Evolutionary conservation across 2,797 vertebrate genomes (phyloP).

Genomic region (Macrochelys suwanniensis): DNA sequence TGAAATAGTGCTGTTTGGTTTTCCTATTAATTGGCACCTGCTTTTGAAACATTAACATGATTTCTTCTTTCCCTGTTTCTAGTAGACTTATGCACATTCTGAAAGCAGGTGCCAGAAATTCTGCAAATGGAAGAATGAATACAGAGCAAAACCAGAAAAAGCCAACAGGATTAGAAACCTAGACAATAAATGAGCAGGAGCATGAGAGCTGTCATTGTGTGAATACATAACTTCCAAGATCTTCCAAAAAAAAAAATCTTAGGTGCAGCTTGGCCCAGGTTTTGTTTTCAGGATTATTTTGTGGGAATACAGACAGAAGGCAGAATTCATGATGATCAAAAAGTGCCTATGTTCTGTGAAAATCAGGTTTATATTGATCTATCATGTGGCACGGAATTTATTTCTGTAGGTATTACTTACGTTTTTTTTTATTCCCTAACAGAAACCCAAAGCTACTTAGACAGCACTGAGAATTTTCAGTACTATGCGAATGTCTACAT

Average conservation of each 20-base stretch:
- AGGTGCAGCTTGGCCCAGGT: neutral
- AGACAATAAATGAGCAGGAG: neutral
- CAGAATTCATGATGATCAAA: neutral
- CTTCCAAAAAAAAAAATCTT: neutral
- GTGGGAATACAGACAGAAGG: neutral
- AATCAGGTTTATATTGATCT: neutral
- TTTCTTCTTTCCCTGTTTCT: neutral
- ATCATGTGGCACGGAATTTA: neutral
- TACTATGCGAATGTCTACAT: neutral
- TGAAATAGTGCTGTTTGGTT: neutral
- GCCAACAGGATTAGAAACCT: neutral
- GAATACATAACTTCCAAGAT: no score
- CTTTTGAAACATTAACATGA: no score
- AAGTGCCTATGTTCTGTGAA: neutral
- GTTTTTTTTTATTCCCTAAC: neutral
- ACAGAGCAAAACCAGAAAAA: neutral
- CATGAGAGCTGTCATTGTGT: no score
- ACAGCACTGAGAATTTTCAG: neutral
- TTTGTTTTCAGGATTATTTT: neutral
- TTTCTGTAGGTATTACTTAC: no score
- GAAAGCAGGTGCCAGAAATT: neutral
- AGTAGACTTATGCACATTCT: neutral
- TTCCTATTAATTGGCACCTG: neutral
- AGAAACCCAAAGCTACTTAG: neutral
- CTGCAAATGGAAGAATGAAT: neutral